Evolutionary conservation across 2,888 invertebrate species (phyloP).

Genomic region (Neocrepidodera transversa): DNA sequence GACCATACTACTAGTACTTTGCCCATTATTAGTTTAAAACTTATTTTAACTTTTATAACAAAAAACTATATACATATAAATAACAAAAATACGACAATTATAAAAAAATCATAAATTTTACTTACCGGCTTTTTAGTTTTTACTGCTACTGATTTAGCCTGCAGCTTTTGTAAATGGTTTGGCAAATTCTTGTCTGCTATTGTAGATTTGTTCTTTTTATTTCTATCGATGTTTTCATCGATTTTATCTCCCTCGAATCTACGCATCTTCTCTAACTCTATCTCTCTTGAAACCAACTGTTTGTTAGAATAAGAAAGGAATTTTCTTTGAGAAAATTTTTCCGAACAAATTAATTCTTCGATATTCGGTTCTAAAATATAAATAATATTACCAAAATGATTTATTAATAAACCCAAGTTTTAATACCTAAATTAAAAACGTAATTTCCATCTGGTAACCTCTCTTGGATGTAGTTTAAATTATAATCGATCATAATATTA

Average conservation of each 20-base stretch:
- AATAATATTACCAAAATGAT: conserved; percentile 6
- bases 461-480: conserved; percentile 83
- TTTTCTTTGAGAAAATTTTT: conserved; percentile 40
- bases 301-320: conserved; percentile 72
- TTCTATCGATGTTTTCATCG: conserved; percentile 12
- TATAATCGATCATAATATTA: conserved; percentile 87
- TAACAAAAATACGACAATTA: too few species aligned
- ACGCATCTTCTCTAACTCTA: conserved; percentile 77
- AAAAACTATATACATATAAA: too few species aligned
- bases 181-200: conserved; percentile 61
- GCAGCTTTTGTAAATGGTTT: conserved; percentile 74
- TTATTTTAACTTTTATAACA: too few species aligned
- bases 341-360: conserved; percentile 68
- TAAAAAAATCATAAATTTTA: conserved; percentile 18
- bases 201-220: conserved; percentile 41
- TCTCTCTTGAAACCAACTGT: conserved; percentile 83
- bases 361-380: conserved; percentile 78
- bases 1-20: too few species aligned
- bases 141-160: conserved; percentile 66
- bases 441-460: conserved; percentile 80
- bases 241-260: conserved; percentile 36
- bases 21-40: too few species aligned
- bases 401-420: too few species aligned
- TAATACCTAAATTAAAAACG: conserved; percentile 64
- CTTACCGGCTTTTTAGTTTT: conserved; percentile 45